Evolutionary conservation across 2,113 vertebrate species (phyloP).

Genomic region (Antechinus stuartii): DNA sequence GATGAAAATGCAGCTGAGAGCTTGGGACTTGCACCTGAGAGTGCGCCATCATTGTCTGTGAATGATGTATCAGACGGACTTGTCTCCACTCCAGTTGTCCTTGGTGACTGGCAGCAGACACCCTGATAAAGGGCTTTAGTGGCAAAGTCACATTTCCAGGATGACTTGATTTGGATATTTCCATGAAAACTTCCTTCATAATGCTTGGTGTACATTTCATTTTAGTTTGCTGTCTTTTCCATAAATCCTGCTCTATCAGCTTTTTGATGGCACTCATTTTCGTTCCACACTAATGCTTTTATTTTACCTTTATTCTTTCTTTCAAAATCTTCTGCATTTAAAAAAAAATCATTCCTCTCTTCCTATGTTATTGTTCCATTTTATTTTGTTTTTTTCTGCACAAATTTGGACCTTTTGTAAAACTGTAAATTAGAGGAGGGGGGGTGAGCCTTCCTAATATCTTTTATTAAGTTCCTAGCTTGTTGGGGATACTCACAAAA

Average conservation of each 20-base stretch:
- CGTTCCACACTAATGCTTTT: conserved; percentile 47
- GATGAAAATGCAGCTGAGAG: background rate
- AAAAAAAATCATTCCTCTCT: background rate
- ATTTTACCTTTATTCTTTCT: conserved; percentile 56
- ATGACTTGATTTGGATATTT: conserved; percentile 38
- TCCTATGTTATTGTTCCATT: conserved; percentile 57
- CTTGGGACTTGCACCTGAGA: background rate
- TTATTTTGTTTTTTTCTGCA: conserved; percentile 49
- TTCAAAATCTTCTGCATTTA: conserved; percentile 55
- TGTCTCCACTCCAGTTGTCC: background rate
- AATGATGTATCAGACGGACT: background rate
- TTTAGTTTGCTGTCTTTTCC: conserved; percentile 38
- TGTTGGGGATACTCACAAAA: conserved; percentile 42
- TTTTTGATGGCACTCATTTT: conserved; percentile 30
- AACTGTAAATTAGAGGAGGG: conserved; percentile 52
- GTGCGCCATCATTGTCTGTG: background rate
- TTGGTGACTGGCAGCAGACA: background rate
- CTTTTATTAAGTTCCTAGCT: conserved; percentile 33
- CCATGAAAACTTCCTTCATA: conserved; percentile 34
- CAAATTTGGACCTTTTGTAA: conserved; percentile 61
- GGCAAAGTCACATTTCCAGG: background rate
- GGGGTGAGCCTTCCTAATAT: conserved; percentile 26
- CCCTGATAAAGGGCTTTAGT: background rate
- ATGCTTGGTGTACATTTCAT: conserved; percentile 55
- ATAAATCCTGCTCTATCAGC: conserved; percentile 48